Base-by-base conservation (phyloP, 2,797 vertebrate genomes). In the Syndactyla subalaris region DNA sequence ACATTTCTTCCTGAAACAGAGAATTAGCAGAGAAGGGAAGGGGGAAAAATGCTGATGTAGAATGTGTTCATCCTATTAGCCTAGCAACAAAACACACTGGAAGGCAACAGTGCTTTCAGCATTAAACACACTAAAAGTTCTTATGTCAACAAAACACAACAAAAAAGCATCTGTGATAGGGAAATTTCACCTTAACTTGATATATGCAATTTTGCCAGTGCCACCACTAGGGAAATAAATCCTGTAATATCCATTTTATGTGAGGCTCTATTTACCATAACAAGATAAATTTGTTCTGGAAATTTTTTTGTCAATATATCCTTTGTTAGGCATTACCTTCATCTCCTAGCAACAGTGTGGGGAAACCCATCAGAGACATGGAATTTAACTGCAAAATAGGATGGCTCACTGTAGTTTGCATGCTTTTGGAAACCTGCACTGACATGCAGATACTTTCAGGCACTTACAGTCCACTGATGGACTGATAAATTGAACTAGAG, bases 341-440 rank as follows among this genome's bases (percentile, higher is more conserved):
- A 98, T 98, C 95, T 98, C 98, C 97, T 98, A 98, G 98, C 98
- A 98, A 98, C 97, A 82, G 66, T 92, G 89, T 61, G 95, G 96
- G 97, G 95, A 98, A 98, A 98, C 97, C 97, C 97, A 98, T 97
- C 97, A 95, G 91, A 97, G 96, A 93, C 92, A 93, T 80, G 90
- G 96, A 98, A 97, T 96, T 97, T 97, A 96, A 94, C 19, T 57
- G 79, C 75, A 80, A 92, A 95, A 96, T 94, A 91, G 89, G 95
- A 63, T 77, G 86, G 94, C 92, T 97, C 85, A 85, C 92, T 95
- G 88, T 87, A 91, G 88, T 89, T 95, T 67, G 41, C 77, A 93
- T 0, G 2, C 57, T 94, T 97, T 91, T 95, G 92, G 94, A 97
- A 97, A 89, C 78, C 90, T 95, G 89, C 84, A 83, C 88, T 94